Evolutionary conservation across 2,888 invertebrate species (phyloP), one percentile per base, ranked within the genome.

Genomic region (Chymomyza amoena): DNA sequence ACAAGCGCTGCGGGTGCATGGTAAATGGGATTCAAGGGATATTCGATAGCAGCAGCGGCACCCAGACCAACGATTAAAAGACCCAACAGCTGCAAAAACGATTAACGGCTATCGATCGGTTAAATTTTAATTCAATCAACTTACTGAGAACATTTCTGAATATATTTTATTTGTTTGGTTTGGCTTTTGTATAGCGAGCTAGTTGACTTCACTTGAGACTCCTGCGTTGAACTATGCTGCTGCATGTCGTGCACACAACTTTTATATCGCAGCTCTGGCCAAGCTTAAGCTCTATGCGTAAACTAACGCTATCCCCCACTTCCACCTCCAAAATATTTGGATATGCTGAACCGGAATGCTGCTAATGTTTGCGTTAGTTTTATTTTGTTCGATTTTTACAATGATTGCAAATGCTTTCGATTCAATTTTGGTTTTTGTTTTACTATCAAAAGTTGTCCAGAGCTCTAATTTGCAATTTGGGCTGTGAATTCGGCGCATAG

Each of bases 181-280:
- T 13, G 18, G 20, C 57, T 25, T 2, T 25, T 7, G 28, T 13
- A 10, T 16, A 54, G 18, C 18, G 52, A 54, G 9, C 18, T 52
- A 52, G 39, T 61, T 36, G 61, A 61, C 61, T 61, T 45, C 32
- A 36, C 61, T 61, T n/a, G 39, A 18, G 57, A 81, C 89, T 90
- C 84, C 90, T 90, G 87, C 82, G 86, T 81, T 91, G 87, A 89
- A 91, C 91, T 91, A 90, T 89, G 89, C 84, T 86, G 87, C 81
- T 88, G 78, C 78, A 80, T 85, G 86, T 86, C 79, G 81, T 63
- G 74, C 76, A 83, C 79, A 79, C 84, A 87, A 82, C 90, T 91
- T 91, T 89, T 91, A 91, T 91, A 91, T 77, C 78, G 18, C 70
- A 70, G 57, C 57, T 60, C 72, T 60, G 45, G 54, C 59, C 64